Evolutionary conservation across 2,888 invertebrate genomes (phyloP), one percentile per base, ranked within the genome.

Genomic region (Agriopis aurantiaria): DNA sequence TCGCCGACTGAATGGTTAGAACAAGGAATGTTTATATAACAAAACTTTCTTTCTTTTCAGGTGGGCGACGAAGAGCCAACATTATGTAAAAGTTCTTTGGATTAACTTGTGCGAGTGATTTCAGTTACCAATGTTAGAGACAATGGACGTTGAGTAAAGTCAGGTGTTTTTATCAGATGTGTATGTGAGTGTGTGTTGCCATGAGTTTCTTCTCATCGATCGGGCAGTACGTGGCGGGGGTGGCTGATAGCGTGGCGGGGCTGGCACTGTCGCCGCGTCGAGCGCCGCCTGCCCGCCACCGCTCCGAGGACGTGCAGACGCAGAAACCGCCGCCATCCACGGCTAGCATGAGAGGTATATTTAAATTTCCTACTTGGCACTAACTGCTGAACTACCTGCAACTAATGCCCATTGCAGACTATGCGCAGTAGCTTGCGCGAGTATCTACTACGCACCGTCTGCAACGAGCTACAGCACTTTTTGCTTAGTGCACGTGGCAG

Each of bases 201-300:
- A 98, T 98, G 98, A 98, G 97, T 95, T 98, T 98, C 95, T 96
- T 98, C 89, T 96, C 97, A 88, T 97, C 97, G 52, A 92, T 98
- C 81, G 97, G 97, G 83, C 97, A 98, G 90, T 97, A 97, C 89
- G 97, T 98, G 88, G 97, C 96, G 84, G 97, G 97, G 83, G 96
- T 98, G 87, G 97, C 96, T 83, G 97, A 97, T 91, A 97, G 97
- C 87, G 97, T 98, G 78, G 97, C 97, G 59, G 97, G 96, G 82
- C 92, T 98, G 80, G 96, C 96, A 74, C 91, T 98, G 72, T 97
- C 97, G 78, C 96, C 97, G 68, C 96, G 96, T 76, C 95, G 97
- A 74, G 97, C 95, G 84, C 96, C 97, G 14, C 95, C 97, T 71
- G 95, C 96, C 40, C 95, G 96, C 1, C 96, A 96, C 85, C 96